Percentiles rank a stretch among this genome's conserved stretches.
Evolutionary conservation across 2,797 vertebrate species (phyloP).

Genomic region (Phylloscopus collybita): DNA sequence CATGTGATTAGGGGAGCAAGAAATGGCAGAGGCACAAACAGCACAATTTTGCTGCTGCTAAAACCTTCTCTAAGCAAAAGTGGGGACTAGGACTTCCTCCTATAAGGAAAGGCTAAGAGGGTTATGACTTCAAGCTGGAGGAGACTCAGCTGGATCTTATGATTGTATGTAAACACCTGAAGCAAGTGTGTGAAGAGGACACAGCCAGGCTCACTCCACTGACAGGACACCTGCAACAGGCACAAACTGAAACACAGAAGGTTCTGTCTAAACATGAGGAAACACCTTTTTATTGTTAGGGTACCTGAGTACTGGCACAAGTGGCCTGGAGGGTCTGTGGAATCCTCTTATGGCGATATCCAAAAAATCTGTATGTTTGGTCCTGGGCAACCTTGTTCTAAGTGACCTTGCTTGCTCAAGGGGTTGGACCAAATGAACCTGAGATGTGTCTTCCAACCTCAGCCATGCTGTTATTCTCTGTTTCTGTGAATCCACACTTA

Average conservation of each 20-base stretch:
- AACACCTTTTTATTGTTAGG: not conserved
- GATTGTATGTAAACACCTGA: not conserved
- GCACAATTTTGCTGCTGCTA: not conserved
- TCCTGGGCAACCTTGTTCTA: not conserved
- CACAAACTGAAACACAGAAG: not conserved
- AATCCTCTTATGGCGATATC: not conserved
- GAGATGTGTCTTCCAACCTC: not conserved
- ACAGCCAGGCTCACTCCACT: not conserved
- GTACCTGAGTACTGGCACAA: not conserved
- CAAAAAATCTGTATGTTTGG: fast-evolving
- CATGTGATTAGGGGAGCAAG: not conserved
- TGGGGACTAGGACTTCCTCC: not conserved
- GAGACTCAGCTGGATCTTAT: not conserved
- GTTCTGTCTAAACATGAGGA: not conserved
- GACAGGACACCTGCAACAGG: fast-evolving
- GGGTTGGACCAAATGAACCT: not conserved
- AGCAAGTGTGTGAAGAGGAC: not conserved
- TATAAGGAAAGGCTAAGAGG: not conserved
- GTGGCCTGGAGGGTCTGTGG: not conserved
- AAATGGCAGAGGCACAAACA: not conserved
- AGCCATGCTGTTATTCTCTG: not conserved
- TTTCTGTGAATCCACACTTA: not conserved
- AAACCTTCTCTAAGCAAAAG: not conserved
- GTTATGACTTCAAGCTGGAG: not conserved
- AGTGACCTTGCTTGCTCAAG: not conserved